Evolutionary conservation across 2,113 vertebrate genomes (phyloP).

Genomic region (Ahaetulla prasina): DNA sequence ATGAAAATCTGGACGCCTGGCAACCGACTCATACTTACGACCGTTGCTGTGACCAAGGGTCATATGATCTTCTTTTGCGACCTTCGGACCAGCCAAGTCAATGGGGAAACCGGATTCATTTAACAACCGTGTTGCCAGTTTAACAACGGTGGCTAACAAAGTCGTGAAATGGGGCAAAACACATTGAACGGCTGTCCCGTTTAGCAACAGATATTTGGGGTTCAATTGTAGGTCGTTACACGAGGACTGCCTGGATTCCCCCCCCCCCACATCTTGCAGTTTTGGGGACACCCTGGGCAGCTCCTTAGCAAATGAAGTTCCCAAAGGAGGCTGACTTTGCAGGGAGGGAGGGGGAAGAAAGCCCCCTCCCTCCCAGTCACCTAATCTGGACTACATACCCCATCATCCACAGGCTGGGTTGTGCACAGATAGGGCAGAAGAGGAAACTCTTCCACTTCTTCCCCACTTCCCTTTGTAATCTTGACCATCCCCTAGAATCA

Average conservation of each 20-base stretch:
- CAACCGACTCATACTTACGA: not conserved
- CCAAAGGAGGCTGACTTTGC: not conserved
- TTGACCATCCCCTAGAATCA: not conserved
- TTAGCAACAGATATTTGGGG: not conserved
- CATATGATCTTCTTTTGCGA: not conserved
- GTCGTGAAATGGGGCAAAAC: not conserved
- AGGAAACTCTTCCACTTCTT: not conserved
- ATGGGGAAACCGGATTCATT: not conserved
- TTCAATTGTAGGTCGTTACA: not conserved
- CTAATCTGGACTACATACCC: not conserved
- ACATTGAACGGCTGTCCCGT: not conserved
- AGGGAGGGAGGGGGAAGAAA: not conserved
- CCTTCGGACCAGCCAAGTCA: not conserved
- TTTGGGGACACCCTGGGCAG: not conserved
- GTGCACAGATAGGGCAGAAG: not conserved
- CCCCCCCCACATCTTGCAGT: not conserved
- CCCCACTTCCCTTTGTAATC: not conserved
- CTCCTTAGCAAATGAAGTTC: not conserved
- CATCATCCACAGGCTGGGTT: not conserved
- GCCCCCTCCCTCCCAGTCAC: not conserved
- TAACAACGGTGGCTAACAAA: not conserved
- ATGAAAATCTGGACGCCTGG: not conserved
- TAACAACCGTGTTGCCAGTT: not conserved
- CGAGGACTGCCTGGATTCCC: not conserved
- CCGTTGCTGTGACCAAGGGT: rapidly evolving